Percentiles rank a stretch among this genome's conserved stretches.
Conservation (phyloP, 2,888 invertebrate species). For the Argyra leucocephala region DNA sequence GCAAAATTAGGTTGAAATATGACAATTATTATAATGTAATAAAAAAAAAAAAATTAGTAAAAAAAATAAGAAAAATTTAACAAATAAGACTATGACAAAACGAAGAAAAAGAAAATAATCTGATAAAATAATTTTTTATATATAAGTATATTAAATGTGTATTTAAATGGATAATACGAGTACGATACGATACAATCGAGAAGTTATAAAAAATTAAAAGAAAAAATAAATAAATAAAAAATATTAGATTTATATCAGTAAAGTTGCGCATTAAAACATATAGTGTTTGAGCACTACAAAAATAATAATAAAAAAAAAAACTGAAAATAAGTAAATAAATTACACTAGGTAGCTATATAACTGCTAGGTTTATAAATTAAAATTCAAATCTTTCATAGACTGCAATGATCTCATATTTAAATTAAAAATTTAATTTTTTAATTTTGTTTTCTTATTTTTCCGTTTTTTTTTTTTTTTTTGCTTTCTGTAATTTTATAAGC, state of each 20-base stretch:
- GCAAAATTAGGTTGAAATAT: slow-evolving; percentile 11
- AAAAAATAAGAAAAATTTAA: not conserved
- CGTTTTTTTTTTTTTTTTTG: too few relatives aligned
- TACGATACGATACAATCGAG: not conserved
- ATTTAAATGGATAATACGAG: not conserved
- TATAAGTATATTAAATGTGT: too few relatives aligned
- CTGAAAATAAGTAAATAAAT: too few relatives aligned
- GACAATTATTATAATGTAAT: slow-evolving; percentile 9
- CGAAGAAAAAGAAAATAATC: not conserved
- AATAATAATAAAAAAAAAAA: not conserved
- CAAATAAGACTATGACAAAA: not conserved
- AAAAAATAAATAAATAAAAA: too few relatives aligned
- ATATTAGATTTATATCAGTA: too few relatives aligned
- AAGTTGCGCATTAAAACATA: too few relatives aligned
- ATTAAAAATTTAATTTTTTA: too few relatives aligned
- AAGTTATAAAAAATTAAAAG: not conserved
- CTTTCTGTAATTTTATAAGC: too few relatives aligned
- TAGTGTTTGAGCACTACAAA: too few relatives aligned
- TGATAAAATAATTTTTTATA: not conserved
- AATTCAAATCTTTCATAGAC: not conserved
- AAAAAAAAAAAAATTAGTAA: not conserved
- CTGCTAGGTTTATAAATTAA: too few relatives aligned
- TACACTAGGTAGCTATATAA: too few relatives aligned
- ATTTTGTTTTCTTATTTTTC: too few relatives aligned
- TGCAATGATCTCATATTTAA: slow-evolving; percentile 2